Base-by-base conservation (phyloP, 2,888 invertebrate species). In the Drosophila merina region DNA sequence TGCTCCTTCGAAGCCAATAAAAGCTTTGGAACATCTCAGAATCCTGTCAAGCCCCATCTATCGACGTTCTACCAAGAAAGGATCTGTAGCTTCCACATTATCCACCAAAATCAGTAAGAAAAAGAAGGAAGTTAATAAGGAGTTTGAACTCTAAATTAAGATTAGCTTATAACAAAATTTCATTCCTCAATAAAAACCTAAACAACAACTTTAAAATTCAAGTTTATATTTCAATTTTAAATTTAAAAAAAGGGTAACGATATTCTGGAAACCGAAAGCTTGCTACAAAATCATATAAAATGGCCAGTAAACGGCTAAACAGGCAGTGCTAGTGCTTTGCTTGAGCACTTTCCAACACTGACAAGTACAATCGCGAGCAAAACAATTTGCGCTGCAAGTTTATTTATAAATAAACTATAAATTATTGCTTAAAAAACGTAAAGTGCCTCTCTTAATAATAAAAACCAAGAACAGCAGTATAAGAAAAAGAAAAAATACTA, bases 361-460 rank as follows among this genome's bases (percentile, higher is more conserved):
- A 20, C 7, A 42, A 42, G 42, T 42, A 42, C 42, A 42, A 44
- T 44, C 10, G 44, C 44, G 14, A 44, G 44, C 44, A 57, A 57
- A 50, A 50, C 50, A 50, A 38, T n/a, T 50, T 38, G 12, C 33
- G n/a, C 38, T 31, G 38, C 36, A 42, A 62, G 48, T 62, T 26
- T 48, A 30, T 48, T 42, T 48, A 40, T 62, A 42, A 48, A 40
- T 48, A 48, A 60, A 48, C n/a, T 14, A 4, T 5, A 8, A 50
- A 33, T 30, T 25, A 44, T 44, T 44, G 9, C n/a, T 40, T 14
- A 7, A 20, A 42, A 44, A 44, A 10, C 44, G 10, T 9, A 4
- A 44, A 44, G 44, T 44, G 44, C 44, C 44, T 44, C 4, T 20
- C 20, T 20, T 4, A 20, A 10, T 5, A 9, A 10, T 7, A 20